These are phyloP conservation scores for Baccha elongata DNA, from an alignment of 2,888 invertebrate species.

Conservation along the genomic window DNA sequence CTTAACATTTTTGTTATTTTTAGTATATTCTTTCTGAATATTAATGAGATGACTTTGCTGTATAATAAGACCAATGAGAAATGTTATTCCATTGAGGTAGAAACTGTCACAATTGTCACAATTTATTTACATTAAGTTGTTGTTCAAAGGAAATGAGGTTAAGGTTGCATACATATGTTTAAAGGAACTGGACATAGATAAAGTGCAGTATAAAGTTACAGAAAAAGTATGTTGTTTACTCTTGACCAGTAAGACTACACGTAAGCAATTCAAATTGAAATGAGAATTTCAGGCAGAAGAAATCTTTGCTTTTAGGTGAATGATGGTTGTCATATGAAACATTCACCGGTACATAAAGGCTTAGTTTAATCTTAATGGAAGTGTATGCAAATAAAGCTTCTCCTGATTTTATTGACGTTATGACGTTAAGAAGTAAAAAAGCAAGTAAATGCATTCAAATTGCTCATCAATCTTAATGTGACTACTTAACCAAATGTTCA, in stretches of 20 bases:
- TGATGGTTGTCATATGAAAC: too few species aligned
- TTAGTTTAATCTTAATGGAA: too few species aligned
- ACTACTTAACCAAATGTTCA: too few species aligned
- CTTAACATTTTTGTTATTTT: not conserved
- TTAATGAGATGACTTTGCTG: constrained; percentile 14
- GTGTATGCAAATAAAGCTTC: too few species aligned
- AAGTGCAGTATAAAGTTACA: not conserved
- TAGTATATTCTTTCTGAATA: constrained; percentile 31
- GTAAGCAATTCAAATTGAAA: too few species aligned
- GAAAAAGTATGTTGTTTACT: not conserved
- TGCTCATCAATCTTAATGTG: too few species aligned
- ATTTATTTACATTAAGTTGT: constrained; percentile 38
- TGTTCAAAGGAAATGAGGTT: constrained; percentile 15
- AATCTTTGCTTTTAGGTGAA: too few species aligned
- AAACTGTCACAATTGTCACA: constrained; percentile 40
- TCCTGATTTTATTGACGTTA: too few species aligned
- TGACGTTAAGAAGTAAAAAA: too few species aligned
- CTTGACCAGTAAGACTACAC: not conserved
- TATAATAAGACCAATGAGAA: not conserved
- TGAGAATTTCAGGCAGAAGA: too few species aligned
- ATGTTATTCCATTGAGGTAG: constrained; percentile 15
- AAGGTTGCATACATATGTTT: not conserved
- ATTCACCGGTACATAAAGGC: too few species aligned
- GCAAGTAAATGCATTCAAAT: too few species aligned
- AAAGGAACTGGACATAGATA: constrained; percentile 1